Evolutionary conservation across 2,113 vertebrate genomes (phyloP), one percentile per base, ranked within the genome.

Genomic region (Oncorhynchus clarkii): DNA sequence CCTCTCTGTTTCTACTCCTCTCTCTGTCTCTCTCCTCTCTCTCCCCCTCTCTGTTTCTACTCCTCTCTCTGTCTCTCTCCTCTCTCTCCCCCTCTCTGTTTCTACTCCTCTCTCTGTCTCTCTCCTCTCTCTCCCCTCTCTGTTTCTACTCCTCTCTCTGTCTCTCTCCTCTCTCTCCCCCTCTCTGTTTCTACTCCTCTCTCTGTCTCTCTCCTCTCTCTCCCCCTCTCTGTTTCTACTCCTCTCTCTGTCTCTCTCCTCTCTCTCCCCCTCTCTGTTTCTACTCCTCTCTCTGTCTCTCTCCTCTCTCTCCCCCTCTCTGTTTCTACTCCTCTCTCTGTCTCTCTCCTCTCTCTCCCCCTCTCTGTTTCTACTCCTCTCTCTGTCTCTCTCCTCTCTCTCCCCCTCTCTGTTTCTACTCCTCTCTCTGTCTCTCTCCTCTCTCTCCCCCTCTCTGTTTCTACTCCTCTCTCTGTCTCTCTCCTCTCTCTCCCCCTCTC

Each of bases 71-170:
- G 77, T 81, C 81, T 86, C 26, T 54, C 24, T 79, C 77, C 22
- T 29, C 29, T 31, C 4, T 31, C 29, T 6, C 4, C 9, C 5
- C 60, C 24, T 65, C 78, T 80, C 78, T 73, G 74, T 34, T 34
- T 34, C 31, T 34, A 29, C 78, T 65, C 66, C 4, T 64, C 76
- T 68, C 66, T 83, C 34, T 39, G 6, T 2, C 6, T 39, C 34
- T 39, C 34, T 39, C 34, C 34, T 39, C 34, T 39, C 39, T 8
- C 7, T 39, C 7, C 7, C 34, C 34, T 34, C 34, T 34, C 31
- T 34, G 34, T 34, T 34, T 34, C 34, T 34, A 27, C 16, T 6
- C 74, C 77, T 84, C 82, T 86, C 85, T 81, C 78, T 74, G 75
- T 80, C 74, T 67, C 54, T 81, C 71, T 77, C n/a, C 16, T 48